Conservation (phyloP, 2,888 invertebrate genomes). For the Muscina levida region DNA sequence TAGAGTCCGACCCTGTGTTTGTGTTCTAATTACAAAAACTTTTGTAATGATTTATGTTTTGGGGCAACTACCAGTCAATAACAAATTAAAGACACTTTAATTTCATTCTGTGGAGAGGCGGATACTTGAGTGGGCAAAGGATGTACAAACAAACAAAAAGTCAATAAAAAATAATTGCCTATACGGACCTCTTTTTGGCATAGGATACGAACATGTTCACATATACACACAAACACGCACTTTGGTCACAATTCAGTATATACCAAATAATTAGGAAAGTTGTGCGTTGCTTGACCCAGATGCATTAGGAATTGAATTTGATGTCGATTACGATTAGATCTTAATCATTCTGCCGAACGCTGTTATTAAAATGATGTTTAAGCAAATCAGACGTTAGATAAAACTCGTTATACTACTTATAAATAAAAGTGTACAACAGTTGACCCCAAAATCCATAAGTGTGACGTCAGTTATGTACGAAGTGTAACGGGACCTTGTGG, state of each 20-base stretch:
- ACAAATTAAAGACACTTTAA: constrained; percentile 57
- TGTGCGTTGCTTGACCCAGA: neutral
- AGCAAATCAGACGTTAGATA: no score
- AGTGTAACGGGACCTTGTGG: no score
- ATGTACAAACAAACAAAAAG: neutral
- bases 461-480: no score
- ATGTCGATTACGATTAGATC: constrained; percentile 1
- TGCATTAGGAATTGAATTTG: neutral
- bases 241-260: constrained; percentile 21
- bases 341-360: no score
- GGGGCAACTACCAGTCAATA: constrained; percentile 43
- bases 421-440: no score
- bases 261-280: constrained; percentile 25
- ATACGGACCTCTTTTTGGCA: neutral
- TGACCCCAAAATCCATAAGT: no score
- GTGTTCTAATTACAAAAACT: constrained; percentile 56
- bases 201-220: no score
- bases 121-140: neutral
- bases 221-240: neutral
- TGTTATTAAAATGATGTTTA: no score
- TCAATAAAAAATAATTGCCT: constrained; percentile 12
- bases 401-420: no score
- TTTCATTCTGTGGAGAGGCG: constrained; percentile 6
- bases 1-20: constrained; percentile 11
- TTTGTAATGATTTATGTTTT: constrained; percentile 56